phyloP scores from a whole-genome alignment of 1,140 invertebrate species.

The Akabosia matsudoensis region DNA sequence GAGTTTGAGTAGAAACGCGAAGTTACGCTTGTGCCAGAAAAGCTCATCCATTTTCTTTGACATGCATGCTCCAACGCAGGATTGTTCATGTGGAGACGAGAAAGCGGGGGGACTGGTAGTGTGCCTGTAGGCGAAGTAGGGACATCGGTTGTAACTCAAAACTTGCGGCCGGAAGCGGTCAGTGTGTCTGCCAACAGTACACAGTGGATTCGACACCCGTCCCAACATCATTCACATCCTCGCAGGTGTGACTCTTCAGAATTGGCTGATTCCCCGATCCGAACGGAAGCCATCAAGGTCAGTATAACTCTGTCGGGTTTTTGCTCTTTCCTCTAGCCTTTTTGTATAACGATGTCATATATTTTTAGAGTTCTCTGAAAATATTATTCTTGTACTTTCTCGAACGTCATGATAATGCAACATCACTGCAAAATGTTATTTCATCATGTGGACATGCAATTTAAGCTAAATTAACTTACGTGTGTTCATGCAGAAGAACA shows the following conservation, averaged over 20 bases:
- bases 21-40: too few species aligned
- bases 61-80: slow-evolving; percentile 27
- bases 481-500: too few species aligned
- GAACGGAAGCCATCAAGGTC: slow-evolving; percentile 44
- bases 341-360: neutral
- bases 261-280: slow-evolving; percentile 43
- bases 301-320: too few species aligned
- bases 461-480: too few species aligned
- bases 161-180: slow-evolving; percentile 35
- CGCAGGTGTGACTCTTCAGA: slow-evolving; percentile 46
- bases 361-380: neutral
- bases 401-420: too few species aligned
- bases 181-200: slow-evolving; percentile 30
- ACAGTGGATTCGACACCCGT: slow-evolving; percentile 23
- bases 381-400: too few species aligned
- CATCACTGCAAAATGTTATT: too few species aligned
- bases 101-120: slow-evolving; percentile 44
- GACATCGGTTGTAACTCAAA: slow-evolving; percentile 33
- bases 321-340: neutral
- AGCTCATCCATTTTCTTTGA: neutral
- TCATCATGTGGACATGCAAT: too few species aligned
- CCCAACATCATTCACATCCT: slow-evolving; percentile 29
- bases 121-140: slow-evolving; percentile 40
- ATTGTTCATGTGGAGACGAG: slow-evolving; percentile 47
- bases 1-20: neutral